Evolutionary conservation across 2,113 vertebrate species (phyloP), one percentile per base, ranked within the genome.

Genomic region (Psittacara wagleri): DNA sequence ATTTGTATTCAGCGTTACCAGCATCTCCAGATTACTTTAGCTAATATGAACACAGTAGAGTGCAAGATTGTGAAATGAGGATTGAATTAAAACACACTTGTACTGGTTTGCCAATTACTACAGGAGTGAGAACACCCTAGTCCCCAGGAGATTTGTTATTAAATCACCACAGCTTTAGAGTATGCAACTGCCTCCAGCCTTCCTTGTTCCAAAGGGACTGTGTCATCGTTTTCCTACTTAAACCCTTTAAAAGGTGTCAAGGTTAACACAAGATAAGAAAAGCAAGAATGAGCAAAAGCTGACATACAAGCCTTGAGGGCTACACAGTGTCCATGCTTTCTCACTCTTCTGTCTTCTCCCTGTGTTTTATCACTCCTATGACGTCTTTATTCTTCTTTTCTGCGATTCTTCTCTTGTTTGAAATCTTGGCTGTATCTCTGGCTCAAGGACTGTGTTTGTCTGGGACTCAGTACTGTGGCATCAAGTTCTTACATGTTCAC

Each of bases 181-280:
- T 8, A 5, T n/a, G 19, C 55, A 67, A 15, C 33, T 55, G 27
- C 31, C 33, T 74, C 17, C 51, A 51, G 29, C 23, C 35, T 78
- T 46, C 54, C 25, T 87, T 51, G 17, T 11, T 87, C 64, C 66
- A 46, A 25, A 61, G 35, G 35, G 54, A n/a, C 8, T 3, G 1
- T 59, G 39, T 54, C 48, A 28, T 31, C 0, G 0, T 19, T 35
- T 78, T 88, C 61, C 9, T 2, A 17, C 62, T 69, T 66, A 37
- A 76, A 54, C 7, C 11, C 68, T 68, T 81, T 46, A 27, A 49
- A 61, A 77, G n/a, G 8, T 92, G 18, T n/a, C 24, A 39, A 61
- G 59, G 48, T 76, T 59, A 63, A 91, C 29, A 27, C 19, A n/a
- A 86, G 37, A 7, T 63, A 86, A 78, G 44, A 74, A 69, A 80